Evolutionary conservation across 2,113 vertebrate genomes (phyloP).

Genomic region (Odocoileus virginianus): DNA sequence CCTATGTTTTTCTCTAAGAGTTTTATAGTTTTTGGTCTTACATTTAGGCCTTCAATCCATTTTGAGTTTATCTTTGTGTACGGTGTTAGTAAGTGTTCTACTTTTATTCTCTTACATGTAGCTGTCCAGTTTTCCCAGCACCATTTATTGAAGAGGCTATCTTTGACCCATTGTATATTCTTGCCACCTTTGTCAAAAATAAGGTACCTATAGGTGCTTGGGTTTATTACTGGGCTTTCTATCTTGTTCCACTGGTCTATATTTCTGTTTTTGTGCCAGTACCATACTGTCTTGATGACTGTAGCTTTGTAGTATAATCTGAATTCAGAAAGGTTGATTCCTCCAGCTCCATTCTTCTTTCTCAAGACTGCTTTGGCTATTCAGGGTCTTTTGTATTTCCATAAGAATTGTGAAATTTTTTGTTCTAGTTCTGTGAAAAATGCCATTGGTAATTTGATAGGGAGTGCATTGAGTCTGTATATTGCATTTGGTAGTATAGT

Average conservation of each 20-base stretch:
- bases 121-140: neutral
- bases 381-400: neutral
- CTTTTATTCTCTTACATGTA: neutral
- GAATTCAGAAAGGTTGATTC: neutral
- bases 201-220: neutral
- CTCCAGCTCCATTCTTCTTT: neutral
- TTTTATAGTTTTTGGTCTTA: neutral
- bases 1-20: neutral
- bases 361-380: neutral
- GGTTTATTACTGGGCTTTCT: neutral
- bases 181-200: neutral
- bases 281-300: neutral
- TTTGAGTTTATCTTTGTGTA: neutral
- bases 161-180: neutral
- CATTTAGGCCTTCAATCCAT: neutral
- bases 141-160: neutral
- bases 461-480: neutral
- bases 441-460: neutral
- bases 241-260: neutral
- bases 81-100: neutral
- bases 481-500: neutral
- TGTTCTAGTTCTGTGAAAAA: neutral
- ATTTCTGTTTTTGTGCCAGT: neutral
- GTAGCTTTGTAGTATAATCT: neutral
- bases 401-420: neutral